Evolutionary conservation across 2,797 vertebrate species (phyloP).

Genomic region (Semaprochilodus insignis): DNA sequence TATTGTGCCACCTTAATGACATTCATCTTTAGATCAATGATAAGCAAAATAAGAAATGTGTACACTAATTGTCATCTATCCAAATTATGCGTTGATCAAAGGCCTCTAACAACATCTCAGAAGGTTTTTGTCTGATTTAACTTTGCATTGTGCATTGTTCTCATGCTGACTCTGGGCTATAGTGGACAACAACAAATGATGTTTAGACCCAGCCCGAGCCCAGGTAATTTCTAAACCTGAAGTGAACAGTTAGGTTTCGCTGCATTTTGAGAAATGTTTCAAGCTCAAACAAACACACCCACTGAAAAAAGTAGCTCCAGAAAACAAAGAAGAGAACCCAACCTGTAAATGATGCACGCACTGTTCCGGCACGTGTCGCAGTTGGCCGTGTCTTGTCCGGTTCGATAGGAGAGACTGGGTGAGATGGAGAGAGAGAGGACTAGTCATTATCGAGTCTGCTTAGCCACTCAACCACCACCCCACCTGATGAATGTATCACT

Average conservation of each 20-base stretch:
- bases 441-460: constrained; percentile 74
- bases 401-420: constrained; percentile 95
- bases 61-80: background rate
- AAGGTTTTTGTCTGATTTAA: background rate
- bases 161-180: background rate
- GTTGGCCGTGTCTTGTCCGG: constrained; percentile 98
- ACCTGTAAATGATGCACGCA: constrained; percentile 99
- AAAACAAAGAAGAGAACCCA: constrained; percentile 61
- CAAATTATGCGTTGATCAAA: too few relatives aligned
- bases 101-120: background rate
- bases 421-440: constrained; percentile 60
- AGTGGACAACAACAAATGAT: too few relatives aligned
- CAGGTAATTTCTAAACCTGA: too few relatives aligned
- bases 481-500: constrained; percentile 63
- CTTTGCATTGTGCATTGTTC: background rate
- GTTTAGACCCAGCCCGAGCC: too few relatives aligned
- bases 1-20: too few relatives aligned
- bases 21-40: background rate
- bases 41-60: background rate
- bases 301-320: background rate
- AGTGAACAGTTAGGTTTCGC: too few relatives aligned
- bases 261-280: background rate
- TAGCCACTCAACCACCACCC: constrained; percentile 59
- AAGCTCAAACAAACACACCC: constrained; percentile 1
- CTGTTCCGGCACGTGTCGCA: constrained; percentile 99